phyloP scores from a whole-genome alignment of 2,888 invertebrate genomes.

The Steinernema carpocapsae region DNA sequence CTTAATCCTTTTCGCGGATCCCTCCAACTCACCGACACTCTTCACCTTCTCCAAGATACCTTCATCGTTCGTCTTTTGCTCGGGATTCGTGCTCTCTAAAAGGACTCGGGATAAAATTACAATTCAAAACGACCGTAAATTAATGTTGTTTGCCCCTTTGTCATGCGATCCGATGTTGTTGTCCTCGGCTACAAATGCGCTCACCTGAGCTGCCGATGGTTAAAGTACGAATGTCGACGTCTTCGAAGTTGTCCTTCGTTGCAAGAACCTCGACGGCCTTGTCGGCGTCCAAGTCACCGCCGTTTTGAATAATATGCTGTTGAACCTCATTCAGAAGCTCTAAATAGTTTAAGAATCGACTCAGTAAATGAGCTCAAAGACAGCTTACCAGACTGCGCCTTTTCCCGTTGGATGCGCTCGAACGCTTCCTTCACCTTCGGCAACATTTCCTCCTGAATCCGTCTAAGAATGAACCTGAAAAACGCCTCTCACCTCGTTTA shows the following conservation, averaged over 20 bases:
- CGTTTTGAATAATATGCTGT: neutral
- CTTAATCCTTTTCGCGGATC: neutral
- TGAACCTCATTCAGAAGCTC: neutral
- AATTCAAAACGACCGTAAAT: no score
- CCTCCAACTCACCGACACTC: neutral
- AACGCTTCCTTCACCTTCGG: neutral
- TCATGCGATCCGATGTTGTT: neutral
- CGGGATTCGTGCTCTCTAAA: no score
- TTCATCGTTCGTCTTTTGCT: neutral
- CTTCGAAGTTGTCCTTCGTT: neutral
- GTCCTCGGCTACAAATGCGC: neutral
- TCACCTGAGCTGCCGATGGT: neutral
- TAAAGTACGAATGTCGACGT: neutral
- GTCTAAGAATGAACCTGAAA: neutral
- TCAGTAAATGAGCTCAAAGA: neutral
- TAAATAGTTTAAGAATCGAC: no score
- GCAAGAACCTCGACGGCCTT: neutral
- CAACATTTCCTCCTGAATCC: constrained; percentile 7
- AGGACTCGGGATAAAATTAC: no score
- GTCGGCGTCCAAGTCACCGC: constrained; percentile 3
- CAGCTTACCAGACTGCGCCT: constrained; percentile 12
- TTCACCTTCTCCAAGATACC: neutral
- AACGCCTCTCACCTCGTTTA: neutral
- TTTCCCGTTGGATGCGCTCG: constrained; percentile 8
- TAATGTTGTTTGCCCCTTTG: neutral